Conservation (phyloP, 2,113 vertebrate species). For the Alethe diademata region DNA sequence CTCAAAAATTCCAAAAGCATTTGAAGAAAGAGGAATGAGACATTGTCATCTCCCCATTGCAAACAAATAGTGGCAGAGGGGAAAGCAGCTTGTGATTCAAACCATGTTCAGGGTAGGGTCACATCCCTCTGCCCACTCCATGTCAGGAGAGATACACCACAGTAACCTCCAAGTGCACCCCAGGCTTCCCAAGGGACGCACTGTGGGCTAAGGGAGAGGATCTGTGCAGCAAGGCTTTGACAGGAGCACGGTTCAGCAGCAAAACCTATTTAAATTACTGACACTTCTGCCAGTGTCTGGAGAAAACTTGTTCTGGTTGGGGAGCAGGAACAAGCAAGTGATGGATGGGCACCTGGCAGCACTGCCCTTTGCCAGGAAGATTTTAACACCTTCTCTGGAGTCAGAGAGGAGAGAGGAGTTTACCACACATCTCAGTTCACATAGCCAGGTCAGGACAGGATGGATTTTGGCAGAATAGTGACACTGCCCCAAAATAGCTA, state of each 20-base stretch:
- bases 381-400: background rate
- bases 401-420: background rate
- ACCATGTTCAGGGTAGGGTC: background rate
- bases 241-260: background rate
- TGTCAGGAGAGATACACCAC: background rate
- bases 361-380: background rate
- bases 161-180: background rate
- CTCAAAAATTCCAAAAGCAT: background rate
- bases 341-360: background rate
- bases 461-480: background rate
- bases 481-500: background rate
- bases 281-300: background rate
- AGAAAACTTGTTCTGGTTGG: background rate
- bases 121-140: background rate
- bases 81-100: background rate
- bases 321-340: background rate
- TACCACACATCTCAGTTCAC: background rate
- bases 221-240: background rate
- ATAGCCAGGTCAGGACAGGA: background rate
- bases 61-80: background rate
- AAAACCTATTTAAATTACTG: background rate
- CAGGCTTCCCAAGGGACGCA: background rate
- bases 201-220: background rate
- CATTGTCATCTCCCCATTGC: background rate
- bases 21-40: background rate